Base-by-base conservation (phyloP, 2,888 invertebrate species). In the Latrodectus elegans region DNA sequence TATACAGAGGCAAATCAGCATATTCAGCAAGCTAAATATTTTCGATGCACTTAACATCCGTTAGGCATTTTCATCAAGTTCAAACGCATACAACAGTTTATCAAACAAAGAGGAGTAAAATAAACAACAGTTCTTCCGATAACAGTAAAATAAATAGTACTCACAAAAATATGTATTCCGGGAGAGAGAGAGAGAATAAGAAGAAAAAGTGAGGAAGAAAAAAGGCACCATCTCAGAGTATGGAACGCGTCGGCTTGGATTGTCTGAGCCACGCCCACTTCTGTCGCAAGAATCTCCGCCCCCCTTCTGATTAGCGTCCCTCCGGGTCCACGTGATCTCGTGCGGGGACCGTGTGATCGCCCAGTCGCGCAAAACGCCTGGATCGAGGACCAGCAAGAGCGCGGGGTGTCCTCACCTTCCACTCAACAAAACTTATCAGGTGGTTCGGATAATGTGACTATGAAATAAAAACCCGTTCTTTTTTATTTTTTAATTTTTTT, bases 221-320 rank as follows among this genome's bases (percentile, higher is more conserved):
- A 73, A 73, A 67, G 38, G 26, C 52, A 68, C 65, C 80, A 51
- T 60, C 80, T 72, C 14, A 49, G 53, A 22, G 53, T 17, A n/a
- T 49, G 53, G 49, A 73, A 17, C 12, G 22, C 67, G 67, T 68
- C 67, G 67, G 12, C 22, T 51, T 52, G 51, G 49, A n/a, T n/a
- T 49, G 17, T 52, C 73, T 52, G 22, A 17, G 22, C 65, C 53
- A 76, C 84, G 84, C 84, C 84, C 38, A 64, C 65, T 78, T 71
- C 70, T 83, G 83, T 83, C 83, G 83, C 83, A 70, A 51, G 71
- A 77, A 64, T 65, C 77, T 77, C 84, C 77, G 51, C 84, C 84
- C 72, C 81, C 77, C 82, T 17, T 10, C 70, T 17, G 82, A 82
- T 82, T 82, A 75, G 76, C 83, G 68, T 68, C 78, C 84, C 68